These are phyloP conservation scores for Speoplatyrhinus poulsoni DNA, from an alignment of 2,113 vertebrate genomes.

Conservation along the genomic window DNA sequence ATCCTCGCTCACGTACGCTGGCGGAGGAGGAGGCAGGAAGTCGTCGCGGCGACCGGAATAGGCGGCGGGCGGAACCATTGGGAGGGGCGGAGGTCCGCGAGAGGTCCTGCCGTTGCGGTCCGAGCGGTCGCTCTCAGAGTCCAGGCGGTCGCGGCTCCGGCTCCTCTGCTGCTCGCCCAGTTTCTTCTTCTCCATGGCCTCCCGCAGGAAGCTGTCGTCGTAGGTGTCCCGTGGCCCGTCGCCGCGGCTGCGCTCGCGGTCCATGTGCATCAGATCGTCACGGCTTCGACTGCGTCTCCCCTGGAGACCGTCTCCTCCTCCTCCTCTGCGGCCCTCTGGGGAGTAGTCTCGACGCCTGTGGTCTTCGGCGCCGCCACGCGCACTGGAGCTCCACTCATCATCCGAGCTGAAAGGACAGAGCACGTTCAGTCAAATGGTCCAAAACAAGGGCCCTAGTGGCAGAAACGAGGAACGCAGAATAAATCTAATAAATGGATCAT, in stretches of 20 bases:
- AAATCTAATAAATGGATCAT: too few species aligned
- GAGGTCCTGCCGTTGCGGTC: slow-evolving; percentile 55
- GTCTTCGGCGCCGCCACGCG: slow-evolving; percentile 66
- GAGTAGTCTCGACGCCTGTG: slow-evolving; percentile 69
- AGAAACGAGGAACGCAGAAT: too few species aligned
- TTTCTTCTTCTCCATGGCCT: slow-evolving; percentile 83
- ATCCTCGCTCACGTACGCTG: slow-evolving; percentile 76
- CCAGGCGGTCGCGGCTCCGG: slow-evolving; percentile 76
- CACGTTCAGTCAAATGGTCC: too few species aligned
- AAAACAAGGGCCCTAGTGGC: too few species aligned
- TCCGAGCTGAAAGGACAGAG: slow-evolving; percentile 61
- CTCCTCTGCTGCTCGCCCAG: slow-evolving; percentile 75
- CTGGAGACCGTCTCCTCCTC: slow-evolving; percentile 41
- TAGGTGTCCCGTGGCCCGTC: slow-evolving; percentile 62
- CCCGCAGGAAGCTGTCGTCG: slow-evolving; percentile 81
- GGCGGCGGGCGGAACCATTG: slow-evolving; percentile 63
- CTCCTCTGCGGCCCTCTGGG: slow-evolving; percentile 49
- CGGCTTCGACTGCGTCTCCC: slow-evolving; percentile 81
- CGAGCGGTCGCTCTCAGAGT: slow-evolving; percentile 69
- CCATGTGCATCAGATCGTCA: slow-evolving; percentile 81
- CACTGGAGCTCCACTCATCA: slow-evolving; percentile 74
- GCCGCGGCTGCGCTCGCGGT: slow-evolving; percentile 27
- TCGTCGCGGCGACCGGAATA: slow-evolving; percentile 57
- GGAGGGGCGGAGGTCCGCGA: slow-evolving; percentile 71
- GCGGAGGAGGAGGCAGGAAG: slow-evolving; percentile 68